Evolutionary conservation across 2,113 vertebrate species (phyloP), one percentile per base, ranked within the genome.

Genomic region (Daphoenositta chrysoptera): DNA sequence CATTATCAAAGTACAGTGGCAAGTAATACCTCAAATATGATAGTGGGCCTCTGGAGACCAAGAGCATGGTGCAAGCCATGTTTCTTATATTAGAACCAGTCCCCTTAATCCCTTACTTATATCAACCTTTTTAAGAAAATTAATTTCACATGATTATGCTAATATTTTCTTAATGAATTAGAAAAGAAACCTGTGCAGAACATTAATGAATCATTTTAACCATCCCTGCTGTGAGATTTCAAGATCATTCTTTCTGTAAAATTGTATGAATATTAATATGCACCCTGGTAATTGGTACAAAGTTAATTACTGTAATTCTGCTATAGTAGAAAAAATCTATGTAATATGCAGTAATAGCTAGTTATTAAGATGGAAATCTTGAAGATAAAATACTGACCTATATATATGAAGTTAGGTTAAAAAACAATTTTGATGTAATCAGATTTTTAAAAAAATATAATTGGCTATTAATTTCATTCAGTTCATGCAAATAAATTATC

Each of bases 131-230:
- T 89, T 1, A 96, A 83, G 89, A 88, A 96, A 97, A 97, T 94
- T 90, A 96, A 93, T 90, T 96, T 84, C 54, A 81, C 14, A 95
- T 89, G 83, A 96, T 95, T 96, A 95, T 95, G 83, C 73, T 97
- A 93, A 96, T 94, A 96, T 97, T 97, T 96, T 95, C 87, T 77
- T 97, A 95, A 97, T 95, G 94, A 95, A 97, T 96, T 90, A 84
- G 78, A 39, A 89, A 94, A 85, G 85, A 94, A 97, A 96, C 83
- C 69, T 89, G 68, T 91, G 58, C 77, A 92, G 76, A 90, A 79
- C 94, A 91, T 78, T 93, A 97, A 97, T 97, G 96, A 96, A 93
- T 96, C 93, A 95, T 87, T 95, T 96, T 93, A 93, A 92, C 73
- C 33, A 92, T 78, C 91, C 66, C 87, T 81, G 92, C 94, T 94